Evolutionary conservation across 2,113 vertebrate genomes (phyloP), one percentile per base, ranked within the genome.

Genomic region (Sylvilagus bachmani): DNA sequence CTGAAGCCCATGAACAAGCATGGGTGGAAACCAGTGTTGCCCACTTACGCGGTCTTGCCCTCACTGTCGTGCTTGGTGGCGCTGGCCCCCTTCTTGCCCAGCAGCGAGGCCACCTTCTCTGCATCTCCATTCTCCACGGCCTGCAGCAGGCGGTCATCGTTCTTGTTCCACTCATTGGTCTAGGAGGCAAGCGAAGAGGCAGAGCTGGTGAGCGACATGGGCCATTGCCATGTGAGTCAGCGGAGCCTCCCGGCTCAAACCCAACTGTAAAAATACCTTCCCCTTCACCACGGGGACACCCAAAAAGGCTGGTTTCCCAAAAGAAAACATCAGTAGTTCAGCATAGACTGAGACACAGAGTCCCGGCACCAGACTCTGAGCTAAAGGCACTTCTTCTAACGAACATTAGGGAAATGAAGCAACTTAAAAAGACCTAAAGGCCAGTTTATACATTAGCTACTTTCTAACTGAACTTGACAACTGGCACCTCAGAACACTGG

Each of bases 151-250:
- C 99, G 99, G 96, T 99, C 99, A 0, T 99, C 99, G 0, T 99
- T 99, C 98, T 99, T 99, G 98, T 98, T 99, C 99, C 99, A 99
- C 96, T 99, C 99, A 6, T 99, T 99, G 88, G 97, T 98, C 99
- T 99, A 95, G 3, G 95, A 36, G 19, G 95, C 94, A 96, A 69
- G 73, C 95, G 84, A 25, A 96, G 4, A 96, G 4, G 24, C 9
- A 67, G 91, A 62, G 61, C 75, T 55, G 3, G 85, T 89, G 64
- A 96, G 13, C 5, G 25, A 6, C 6, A 33, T 2, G 10, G 3
- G 44, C 8, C 58, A 77, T 0, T 0, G 61, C 55, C 61, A 11
- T 1, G 0, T 25, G 13, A 58, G 17, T 22, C 3, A 1, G 62
- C 55, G 36, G 53, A 10, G n/a, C 38, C 31, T 78, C 70, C 53